A percentile compares a stretch with the other conserved stretches of the same genome.
Conservation (phyloP, 2,888 invertebrate genomes). For the Athetis lepigone region DNA sequence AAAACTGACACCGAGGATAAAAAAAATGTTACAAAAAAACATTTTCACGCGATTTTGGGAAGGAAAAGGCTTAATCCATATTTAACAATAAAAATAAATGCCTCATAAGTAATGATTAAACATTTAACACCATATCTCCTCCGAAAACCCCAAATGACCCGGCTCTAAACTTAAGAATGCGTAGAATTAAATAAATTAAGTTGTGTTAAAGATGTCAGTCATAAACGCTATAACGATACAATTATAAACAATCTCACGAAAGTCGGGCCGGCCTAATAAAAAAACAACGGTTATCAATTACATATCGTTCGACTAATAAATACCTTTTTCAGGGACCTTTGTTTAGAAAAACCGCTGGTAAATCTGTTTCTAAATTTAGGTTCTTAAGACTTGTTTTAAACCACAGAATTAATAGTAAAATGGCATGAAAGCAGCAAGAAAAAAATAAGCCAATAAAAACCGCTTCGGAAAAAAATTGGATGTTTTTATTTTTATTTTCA, state of each 20-base stretch:
- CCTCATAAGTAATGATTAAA: constrained; percentile 21
- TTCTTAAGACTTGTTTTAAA: too few species aligned
- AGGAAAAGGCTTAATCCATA: too few species aligned
- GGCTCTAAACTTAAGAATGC: constrained; percentile 63
- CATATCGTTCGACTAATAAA: constrained; percentile 69
- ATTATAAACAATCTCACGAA: constrained; percentile 68
- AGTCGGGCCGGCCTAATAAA: constrained; percentile 66
- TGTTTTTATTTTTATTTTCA: too few species aligned
- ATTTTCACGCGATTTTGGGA: too few species aligned
- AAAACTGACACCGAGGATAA: too few species aligned
- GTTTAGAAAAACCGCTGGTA: constrained; percentile 31
- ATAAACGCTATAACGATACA: constrained; percentile 64
- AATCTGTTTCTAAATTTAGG: background rate
- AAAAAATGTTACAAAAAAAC: too few species aligned
- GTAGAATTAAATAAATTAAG: constrained; percentile 67
- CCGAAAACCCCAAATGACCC: constrained; percentile 55
- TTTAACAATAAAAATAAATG: constrained; percentile 16
- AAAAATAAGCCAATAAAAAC: too few species aligned
- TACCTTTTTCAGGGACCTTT: constrained; percentile 60
- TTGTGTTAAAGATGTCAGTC: constrained; percentile 57
- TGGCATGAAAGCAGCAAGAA: too few species aligned
- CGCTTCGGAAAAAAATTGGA: too few species aligned
- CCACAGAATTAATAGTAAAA: too few species aligned
- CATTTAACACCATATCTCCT: constrained; percentile 41
- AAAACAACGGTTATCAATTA: constrained; percentile 75